These are phyloP conservation scores for Ephydatia muelleri DNA, from an alignment of 37 sponge, comb jelly and placozoan species.

Conservation along the genomic window DNA sequence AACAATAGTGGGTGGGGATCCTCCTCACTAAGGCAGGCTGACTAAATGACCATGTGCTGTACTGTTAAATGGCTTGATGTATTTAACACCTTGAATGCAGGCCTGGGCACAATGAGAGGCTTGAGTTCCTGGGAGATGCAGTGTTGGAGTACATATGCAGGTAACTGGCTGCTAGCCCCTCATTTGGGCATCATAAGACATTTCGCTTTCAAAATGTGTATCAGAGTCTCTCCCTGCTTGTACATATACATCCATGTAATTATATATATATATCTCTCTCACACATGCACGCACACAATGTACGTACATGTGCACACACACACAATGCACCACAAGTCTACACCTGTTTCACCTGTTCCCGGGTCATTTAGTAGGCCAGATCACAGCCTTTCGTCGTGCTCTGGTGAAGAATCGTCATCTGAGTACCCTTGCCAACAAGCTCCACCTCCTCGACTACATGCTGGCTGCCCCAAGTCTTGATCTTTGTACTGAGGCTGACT, in stretches of 20 bases:
- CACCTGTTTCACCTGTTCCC: constrained; percentile 72
- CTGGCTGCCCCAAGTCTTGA: not conserved
- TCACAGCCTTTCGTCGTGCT: constrained; percentile 30
- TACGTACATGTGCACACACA: too few species aligned
- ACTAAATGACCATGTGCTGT: too few species aligned
- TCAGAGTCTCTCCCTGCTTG: not conserved
- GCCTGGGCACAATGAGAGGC: constrained; percentile 53
- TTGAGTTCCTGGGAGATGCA: constrained; percentile 86
- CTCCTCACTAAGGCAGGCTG: too few species aligned
- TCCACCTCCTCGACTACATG: constrained; percentile 13
- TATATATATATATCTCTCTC: not conserved
- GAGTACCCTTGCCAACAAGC: constrained; percentile 24
- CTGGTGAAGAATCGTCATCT: constrained; percentile 71
- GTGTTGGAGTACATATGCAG: constrained; percentile 72
- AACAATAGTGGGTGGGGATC: too few species aligned
- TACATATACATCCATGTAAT: not conserved
- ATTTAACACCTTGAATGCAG: too few species aligned
- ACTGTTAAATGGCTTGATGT: too few species aligned
- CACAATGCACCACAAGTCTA: constrained; percentile 18
- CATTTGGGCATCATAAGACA: not conserved
- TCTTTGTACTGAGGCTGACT: not conserved
- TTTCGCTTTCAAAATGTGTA: not conserved
- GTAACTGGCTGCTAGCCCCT: constrained; percentile 9
- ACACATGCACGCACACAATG: not conserved
- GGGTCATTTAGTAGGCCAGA: constrained; percentile 43